Evolutionary conservation across 2,797 vertebrate species (phyloP).

Genomic region (Phataginus tricuspis): DNA sequence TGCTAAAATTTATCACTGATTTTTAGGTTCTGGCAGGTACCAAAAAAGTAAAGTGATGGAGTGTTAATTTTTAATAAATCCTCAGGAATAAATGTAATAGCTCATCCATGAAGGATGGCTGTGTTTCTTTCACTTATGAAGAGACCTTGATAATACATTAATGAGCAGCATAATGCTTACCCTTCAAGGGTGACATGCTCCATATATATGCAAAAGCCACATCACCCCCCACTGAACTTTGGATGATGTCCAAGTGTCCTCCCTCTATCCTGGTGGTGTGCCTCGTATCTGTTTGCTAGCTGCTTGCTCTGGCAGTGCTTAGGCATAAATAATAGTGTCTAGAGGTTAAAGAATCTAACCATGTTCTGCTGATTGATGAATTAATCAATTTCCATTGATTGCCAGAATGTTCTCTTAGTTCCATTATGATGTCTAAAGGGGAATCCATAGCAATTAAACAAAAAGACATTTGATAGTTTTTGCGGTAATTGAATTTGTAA

Average conservation of each 20-base stretch:
- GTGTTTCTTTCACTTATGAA: conserved; percentile 67
- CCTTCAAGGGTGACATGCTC: conserved; percentile 81
- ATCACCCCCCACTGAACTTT: conserved; percentile 74
- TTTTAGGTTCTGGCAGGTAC: neutral
- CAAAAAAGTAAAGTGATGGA: neutral
- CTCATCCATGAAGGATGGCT: conserved; percentile 79
- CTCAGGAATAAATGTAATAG: conserved; percentile 74
- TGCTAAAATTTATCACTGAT: neutral
- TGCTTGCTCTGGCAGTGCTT: conserved; percentile 8
- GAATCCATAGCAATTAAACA: conserved; percentile 83
- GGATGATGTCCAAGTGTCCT: conserved; percentile 64
- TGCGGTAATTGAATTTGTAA: conserved; percentile 79
- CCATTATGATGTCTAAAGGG: conserved; percentile 77
- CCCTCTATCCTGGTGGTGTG: neutral
- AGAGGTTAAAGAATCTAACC: conserved; percentile 71
- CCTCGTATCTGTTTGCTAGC: neutral
- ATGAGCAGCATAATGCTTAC: conserved; percentile 74
- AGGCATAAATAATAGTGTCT: conserved; percentile 74
- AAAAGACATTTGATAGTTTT: conserved; percentile 80
- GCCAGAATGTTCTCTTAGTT: conserved; percentile 80
- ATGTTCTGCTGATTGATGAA: conserved; percentile 75
- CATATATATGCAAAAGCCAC: conserved; percentile 77
- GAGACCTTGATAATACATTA: conserved; percentile 80
- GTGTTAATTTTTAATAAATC: conserved; percentile 72
- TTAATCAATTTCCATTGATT: conserved; percentile 83